Evolutionary conservation across 2,113 vertebrate species (phyloP), one percentile per base, ranked within the genome.

Genomic region (Otolemur garnettii): DNA sequence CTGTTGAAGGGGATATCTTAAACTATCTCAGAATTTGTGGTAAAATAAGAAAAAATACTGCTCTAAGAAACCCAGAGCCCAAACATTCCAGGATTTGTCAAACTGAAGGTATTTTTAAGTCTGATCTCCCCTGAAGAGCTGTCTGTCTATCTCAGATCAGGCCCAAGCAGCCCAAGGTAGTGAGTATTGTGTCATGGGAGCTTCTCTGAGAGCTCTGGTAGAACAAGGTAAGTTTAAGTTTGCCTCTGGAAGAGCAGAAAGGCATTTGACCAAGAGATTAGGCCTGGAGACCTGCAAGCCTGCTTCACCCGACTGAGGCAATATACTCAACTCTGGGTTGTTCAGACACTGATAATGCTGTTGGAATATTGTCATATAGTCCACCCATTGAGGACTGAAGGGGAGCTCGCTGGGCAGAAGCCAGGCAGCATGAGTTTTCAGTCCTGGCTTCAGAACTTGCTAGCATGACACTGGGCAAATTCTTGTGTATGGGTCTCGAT

Each of bases 221-320:
- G 82, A 77, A 21, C 57, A 59, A 84, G 69, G 78, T 90, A 69
- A 90, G 74, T 87, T 60, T 95, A 69, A 87, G 78, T 87, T 60
- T 95, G 55, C 22, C 59, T 85, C 21, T 28, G 18, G 57, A 80
- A 92, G 35, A 88, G 15, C 42, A 45, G 59, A 42, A 59, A 90
- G 77, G 45, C 14, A 1, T 87, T 81, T 71, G 21, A 74, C 77
- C 60, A 2, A 11, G 10, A 77, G 50, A 60, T 22, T 38, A 80
- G 75, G 42, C 35, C 57, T 75, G 12, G 69, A 68, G 59, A 19
- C 64, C 72, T 88, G 5, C 30, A 87, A 87, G 30, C 14, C 33
- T 50, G 35, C 38, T 50, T 88, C 42, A 78, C 60, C 26, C 50
- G 22, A 66, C 45, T 18, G 6, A 17, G 17, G 59, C 68, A 74